Evolutionary conservation across 2,113 vertebrate genomes (phyloP).

Genomic region (Peucedramus taeniatus): DNA sequence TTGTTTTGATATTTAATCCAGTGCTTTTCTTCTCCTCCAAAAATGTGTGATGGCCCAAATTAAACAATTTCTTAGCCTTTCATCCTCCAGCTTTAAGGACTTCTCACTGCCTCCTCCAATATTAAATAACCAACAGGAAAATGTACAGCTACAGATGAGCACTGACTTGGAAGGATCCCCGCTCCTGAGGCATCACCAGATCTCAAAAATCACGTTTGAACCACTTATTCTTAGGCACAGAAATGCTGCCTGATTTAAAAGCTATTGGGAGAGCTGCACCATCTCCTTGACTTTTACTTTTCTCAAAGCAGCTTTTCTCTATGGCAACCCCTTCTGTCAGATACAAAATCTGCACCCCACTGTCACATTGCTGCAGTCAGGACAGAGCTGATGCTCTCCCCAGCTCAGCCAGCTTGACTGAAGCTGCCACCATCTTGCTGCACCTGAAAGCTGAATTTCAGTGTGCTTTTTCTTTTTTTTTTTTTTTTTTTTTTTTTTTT

Average conservation of each 20-base stretch:
- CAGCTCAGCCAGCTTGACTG: not conserved
- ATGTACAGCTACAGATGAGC: not conserved
- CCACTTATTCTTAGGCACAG: not conserved
- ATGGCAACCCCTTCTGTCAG: not conserved
- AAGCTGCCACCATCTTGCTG: not conserved
- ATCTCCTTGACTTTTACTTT: not conserved
- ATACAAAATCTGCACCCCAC: not conserved
- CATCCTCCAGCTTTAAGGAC: not conserved
- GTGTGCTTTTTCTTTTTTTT: not conserved
- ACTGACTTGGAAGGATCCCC: not conserved
- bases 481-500: not conserved
- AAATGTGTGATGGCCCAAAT: not conserved
- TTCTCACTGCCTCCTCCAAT: not conserved
- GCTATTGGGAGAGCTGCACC: not conserved
- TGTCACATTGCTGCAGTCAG: not conserved
- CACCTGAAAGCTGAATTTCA: not conserved
- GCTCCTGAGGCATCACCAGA: not conserved
- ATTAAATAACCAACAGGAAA: not conserved
- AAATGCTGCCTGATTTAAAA: not conserved
- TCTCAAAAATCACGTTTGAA: not conserved
- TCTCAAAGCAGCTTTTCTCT: not conserved
- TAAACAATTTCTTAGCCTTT: not conserved
- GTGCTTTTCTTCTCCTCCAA: not conserved
- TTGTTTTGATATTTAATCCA: not conserved
- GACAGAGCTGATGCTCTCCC: not conserved